Evolutionary conservation across 2,113 vertebrate species (phyloP).

Genomic region (Phyllostomus hastatus): DNA sequence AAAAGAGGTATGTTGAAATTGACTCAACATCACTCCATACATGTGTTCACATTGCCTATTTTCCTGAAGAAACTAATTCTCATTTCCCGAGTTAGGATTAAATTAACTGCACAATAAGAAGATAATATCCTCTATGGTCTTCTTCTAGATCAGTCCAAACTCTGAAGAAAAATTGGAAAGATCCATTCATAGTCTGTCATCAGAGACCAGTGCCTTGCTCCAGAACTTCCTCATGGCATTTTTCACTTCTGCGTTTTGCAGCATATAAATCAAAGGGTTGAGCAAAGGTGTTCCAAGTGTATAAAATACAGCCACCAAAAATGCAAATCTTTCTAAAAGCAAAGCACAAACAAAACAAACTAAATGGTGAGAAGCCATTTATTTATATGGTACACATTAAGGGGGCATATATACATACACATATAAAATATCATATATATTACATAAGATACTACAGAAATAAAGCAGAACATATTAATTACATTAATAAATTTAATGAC

Average conservation of each 20-base stretch:
- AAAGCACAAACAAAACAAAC: neutral
- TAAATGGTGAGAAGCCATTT: neutral
- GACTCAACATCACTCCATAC: neutral
- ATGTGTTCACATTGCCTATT: neutral
- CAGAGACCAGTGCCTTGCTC: neutral
- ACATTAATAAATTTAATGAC: neutral
- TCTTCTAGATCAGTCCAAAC: neutral
- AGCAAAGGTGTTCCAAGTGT: conserved; percentile 55
- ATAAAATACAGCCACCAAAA: conserved; percentile 58
- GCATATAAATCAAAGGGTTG: conserved; percentile 66
- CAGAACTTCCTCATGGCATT: conserved; percentile 56
- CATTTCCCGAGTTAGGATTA: neutral
- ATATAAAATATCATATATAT: neutral
- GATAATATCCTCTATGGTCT: neutral
- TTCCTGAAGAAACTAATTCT: neutral
- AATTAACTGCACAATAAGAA: neutral
- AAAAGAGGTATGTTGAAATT: neutral
- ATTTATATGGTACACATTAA: neutral
- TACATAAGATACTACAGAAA: neutral
- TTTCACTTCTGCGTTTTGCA: conserved; percentile 69
- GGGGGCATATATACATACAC: neutral
- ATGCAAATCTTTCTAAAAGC: neutral
- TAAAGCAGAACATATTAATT: neutral
- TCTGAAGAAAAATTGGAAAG: neutral
- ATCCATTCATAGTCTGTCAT: neutral